Evolutionary conservation across 2,797 vertebrate genomes (phyloP), one percentile per base, ranked within the genome.

Genomic region (Myiothlypis coronata): DNA sequence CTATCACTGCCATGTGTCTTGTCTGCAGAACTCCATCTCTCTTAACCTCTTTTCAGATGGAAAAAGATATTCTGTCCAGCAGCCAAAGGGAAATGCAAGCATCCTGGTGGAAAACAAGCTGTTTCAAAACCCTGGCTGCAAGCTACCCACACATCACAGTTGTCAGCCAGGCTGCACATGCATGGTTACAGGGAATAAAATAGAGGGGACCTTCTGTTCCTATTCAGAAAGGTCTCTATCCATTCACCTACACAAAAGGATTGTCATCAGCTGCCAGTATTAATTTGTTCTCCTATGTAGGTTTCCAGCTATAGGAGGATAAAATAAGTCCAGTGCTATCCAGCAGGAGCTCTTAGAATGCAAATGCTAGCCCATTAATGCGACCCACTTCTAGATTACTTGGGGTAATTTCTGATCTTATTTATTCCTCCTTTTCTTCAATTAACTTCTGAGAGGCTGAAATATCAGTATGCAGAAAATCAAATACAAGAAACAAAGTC

Each of bases 101-200:
- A 96, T 94, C 96, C 96, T 96, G 95, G 95, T 96, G 95, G 96
- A 97, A 96, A 96, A 97, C 91, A 96, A 94, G 96, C 96, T 94
- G 94, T 95, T 96, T 96, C 95, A 90, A 97, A 97, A 94, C 64
- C 71, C 77, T 96, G 94, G 94, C 96, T 97, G 90, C 95, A 93
- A 95, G 94, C 95, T 95, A 96, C 85, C 74, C 90, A 89, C 93
- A 93, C 71, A 91, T 97, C 94, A 95, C 64, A 44, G 70, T 90
- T 96, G 96, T 96, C 94, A 96, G 85, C 94, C 81, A 91, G 70
- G 89, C 94, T 94, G 94, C 94, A 91, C 87, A 89, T 77, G 80
- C 81, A 90, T 93, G 63, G 96, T 96, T 97, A 80, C 64, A 91
- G 94, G 93, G 94, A 95, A 96, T 87, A 94, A 96, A 94, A 95